Evolutionary conservation across 2,113 vertebrate species (phyloP), one percentile per base, ranked within the genome.

Genomic region (Speoplatyrhinus poulsoni): DNA sequence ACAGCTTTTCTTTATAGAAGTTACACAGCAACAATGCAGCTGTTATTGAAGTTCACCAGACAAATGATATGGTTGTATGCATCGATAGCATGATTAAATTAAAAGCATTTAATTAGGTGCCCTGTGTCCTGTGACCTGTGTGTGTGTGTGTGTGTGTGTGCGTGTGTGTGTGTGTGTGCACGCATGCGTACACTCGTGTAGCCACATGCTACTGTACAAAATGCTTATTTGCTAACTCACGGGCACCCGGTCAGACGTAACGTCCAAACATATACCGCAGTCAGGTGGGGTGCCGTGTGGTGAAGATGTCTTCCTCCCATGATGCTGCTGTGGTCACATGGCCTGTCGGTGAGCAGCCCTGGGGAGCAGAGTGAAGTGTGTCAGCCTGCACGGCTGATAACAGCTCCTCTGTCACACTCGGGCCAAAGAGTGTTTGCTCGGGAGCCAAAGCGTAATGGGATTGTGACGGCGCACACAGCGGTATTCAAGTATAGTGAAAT

Each of bases 321-420:
- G 70, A 71, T 72, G 77, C 84, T 79, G 82, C 79, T 69, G 73
- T 50, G 73, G 83, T 80, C 77, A 75, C 83, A 74, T 77, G 77
- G 60, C 81, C 71, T 64, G 75, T 78, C 81, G 76, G 75, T 70
- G 83, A 70, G 75, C 75, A 71, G 85, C 82, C 83, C 9, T 46
- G 54, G 75, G 83, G 83, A 60, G 63, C 65, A 79, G 78, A 85
- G 80, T 84, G 80, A 90, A 90, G 87, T 89, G 77, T 87, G 88
- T 89, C 87, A 86, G 85, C 71, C 86, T 90, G 83, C 73, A 84
- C 80, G 80, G 86, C 87, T 87, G 90, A 93, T 92, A 91, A 91
- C 82, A 77, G 78, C 59, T 79, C 72, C 79, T 86, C 83, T 80
- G 87, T 91, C 91, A 86, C 88, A 87, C 82, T 86, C 77, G 60